Evolutionary conservation across 2,113 vertebrate species (phyloP).

Genomic region (Cyprinodon brontotheroides): DNA sequence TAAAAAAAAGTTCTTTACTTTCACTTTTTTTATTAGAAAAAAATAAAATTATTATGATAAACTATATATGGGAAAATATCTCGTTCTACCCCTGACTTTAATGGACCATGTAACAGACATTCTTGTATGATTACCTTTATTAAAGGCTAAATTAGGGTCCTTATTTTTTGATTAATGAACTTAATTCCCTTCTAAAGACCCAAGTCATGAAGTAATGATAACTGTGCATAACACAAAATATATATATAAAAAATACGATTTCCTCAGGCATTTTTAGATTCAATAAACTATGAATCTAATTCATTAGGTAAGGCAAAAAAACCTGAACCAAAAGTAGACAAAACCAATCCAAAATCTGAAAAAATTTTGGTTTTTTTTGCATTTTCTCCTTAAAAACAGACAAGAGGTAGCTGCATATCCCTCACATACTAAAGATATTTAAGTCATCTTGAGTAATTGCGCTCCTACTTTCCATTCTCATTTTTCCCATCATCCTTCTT

Average conservation of each 20-base stretch:
- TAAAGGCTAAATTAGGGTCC: background rate
- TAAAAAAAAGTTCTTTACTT: background rate
- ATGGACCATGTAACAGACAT: background rate
- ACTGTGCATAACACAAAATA: background rate
- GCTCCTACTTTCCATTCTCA: background rate
- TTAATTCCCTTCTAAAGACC: background rate
- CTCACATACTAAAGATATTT: conserved; percentile 32
- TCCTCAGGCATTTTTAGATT: too few species aligned
- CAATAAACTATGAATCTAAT: background rate
- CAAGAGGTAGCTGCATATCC: conserved; percentile 21
- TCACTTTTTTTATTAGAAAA: background rate
- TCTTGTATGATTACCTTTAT: background rate
- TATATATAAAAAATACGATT: too few species aligned
- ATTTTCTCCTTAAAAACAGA: conserved; percentile 12
- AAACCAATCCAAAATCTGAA: conserved; percentile 3
- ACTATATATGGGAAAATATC: background rate
- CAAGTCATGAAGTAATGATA: background rate
- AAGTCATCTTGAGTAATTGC: conserved; percentile 38
- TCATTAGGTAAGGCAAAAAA: conserved; percentile 1
- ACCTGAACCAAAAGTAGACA: conserved; percentile 25
- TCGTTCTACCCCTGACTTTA: background rate
- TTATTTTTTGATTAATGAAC: background rate
- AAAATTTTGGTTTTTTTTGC: background rate
- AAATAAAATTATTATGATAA: background rate
- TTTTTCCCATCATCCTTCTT: conserved; percentile 24